Conservation (phyloP, 2,113 vertebrate genomes). For the Nothobranchius furzeri region DNA sequence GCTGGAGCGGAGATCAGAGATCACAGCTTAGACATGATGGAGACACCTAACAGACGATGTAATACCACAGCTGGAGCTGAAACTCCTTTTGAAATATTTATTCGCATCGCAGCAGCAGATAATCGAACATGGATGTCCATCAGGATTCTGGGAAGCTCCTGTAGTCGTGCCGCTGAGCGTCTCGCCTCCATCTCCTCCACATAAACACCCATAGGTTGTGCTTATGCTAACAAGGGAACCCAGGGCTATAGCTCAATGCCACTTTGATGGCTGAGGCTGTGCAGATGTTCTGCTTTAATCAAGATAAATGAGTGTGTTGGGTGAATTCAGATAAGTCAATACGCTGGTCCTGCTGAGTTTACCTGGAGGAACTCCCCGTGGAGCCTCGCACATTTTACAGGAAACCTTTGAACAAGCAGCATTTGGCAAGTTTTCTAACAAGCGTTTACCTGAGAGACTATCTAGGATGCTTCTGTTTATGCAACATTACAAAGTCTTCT, state of each 20-base stretch:
- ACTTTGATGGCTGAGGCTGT: constrained; percentile 17
- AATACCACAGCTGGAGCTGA: constrained; percentile 41
- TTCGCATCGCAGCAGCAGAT: constrained; percentile 8
- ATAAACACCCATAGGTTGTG: constrained; percentile 1
- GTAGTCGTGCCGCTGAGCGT: constrained; percentile 7
- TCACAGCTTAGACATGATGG: constrained; percentile 29
- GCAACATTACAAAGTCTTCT: no score
- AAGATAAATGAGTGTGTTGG: constrained; percentile 51
- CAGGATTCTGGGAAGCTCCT: constrained; percentile 20
- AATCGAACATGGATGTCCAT: constrained; percentile 36
- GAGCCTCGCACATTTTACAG: constrained; percentile 25
- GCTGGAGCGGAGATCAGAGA: constrained; percentile 20
- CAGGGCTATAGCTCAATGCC: background rate
- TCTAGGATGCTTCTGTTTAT: no score
- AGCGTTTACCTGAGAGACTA: background rate
- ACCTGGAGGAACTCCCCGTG: constrained; percentile 39
- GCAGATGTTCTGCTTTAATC: constrained; percentile 47
- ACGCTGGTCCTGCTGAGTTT: constrained; percentile 19
- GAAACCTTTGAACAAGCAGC: constrained; percentile 26
- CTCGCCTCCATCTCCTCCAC: background rate
- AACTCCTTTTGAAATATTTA: constrained; percentile 20
- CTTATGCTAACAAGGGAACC: background rate
- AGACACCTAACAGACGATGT: constrained; percentile 15
- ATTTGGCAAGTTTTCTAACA: constrained; percentile 24
- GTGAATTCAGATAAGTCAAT: constrained; percentile 32